Conservation (phyloP, 2,113 vertebrate genomes). For the Bufo bufo region DNA sequence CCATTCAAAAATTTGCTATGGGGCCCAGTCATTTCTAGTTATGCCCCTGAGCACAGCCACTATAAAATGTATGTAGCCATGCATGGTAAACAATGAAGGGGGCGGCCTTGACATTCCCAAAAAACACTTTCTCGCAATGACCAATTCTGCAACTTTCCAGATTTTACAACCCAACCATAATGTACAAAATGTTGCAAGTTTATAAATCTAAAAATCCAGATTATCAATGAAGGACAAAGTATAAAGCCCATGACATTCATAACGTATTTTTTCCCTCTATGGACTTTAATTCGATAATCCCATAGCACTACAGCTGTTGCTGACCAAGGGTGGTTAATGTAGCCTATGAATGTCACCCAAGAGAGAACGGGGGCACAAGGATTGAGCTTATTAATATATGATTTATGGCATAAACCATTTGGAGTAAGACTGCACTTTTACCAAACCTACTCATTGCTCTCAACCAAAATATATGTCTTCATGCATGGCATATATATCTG, state of each 20-base stretch:
- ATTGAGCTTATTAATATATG: background rate
- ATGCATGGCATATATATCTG: background rate
- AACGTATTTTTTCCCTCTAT: background rate
- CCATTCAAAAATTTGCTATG: too few relatives aligned
- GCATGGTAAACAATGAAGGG: too few relatives aligned
- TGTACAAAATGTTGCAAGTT: background rate
- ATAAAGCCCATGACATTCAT: background rate
- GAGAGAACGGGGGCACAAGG: background rate
- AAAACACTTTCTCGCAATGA: too few relatives aligned
- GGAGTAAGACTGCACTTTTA: background rate
- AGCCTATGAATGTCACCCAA: constrained; percentile 18
- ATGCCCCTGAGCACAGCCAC: too few relatives aligned
- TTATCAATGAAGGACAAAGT: constrained; percentile 8
- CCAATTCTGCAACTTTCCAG: background rate
- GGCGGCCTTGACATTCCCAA: too few relatives aligned
- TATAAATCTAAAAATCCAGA: background rate
- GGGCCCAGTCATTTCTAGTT: too few relatives aligned
- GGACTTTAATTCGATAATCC: constrained; percentile 21
- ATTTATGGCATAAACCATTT: background rate
- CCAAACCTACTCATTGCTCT: background rate
- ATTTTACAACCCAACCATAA: background rate
- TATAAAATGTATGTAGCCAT: too few relatives aligned
- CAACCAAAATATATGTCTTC: background rate
- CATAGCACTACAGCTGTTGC: constrained; percentile 10
- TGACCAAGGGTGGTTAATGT: background rate